These are phyloP conservation scores for Acrobasis suavella DNA, from an alignment of 2,888 invertebrate genomes.

Conservation along the genomic window DNA sequence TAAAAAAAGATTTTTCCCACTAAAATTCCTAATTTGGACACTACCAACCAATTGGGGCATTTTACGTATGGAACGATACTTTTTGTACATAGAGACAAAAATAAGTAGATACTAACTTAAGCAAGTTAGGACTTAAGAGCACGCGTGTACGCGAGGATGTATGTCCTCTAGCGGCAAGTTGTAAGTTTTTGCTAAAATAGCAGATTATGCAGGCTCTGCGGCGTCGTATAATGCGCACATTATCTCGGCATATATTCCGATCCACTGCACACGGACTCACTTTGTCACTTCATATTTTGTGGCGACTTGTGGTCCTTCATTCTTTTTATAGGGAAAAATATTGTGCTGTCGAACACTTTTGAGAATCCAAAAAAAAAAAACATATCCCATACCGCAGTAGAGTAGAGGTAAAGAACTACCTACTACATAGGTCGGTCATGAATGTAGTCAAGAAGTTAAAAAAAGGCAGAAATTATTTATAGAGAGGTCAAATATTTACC, in stretches of 20 bases:
- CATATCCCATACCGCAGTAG: too few relatives aligned
- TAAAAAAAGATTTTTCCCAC: too few relatives aligned
- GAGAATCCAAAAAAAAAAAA: too few relatives aligned
- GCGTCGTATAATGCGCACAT: conserved; percentile 77
- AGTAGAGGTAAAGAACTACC: too few relatives aligned
- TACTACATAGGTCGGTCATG: too few relatives aligned
- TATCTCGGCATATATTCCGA: conserved; percentile 70
- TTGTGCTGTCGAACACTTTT: neutral
- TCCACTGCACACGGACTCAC: conserved; percentile 55
- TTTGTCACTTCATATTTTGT: conserved; percentile 9
- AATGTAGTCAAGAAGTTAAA: too few relatives aligned
- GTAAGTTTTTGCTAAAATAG: conserved; percentile 72
- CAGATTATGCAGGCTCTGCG: conserved; percentile 74
- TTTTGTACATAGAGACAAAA: too few relatives aligned
- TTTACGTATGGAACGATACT: too few relatives aligned
- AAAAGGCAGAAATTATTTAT: too few relatives aligned
- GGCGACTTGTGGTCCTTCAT: conserved; percentile 29
- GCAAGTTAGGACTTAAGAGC: conserved; percentile 35
- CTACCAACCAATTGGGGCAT: too few relatives aligned
- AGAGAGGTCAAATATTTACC: too few relatives aligned
- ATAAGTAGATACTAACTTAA: neutral
- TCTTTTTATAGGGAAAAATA: conserved; percentile 17
- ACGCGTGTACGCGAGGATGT: conserved; percentile 41
- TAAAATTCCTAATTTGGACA: too few relatives aligned
- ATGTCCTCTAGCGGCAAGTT: conserved; percentile 63